Base-by-base conservation (phyloP, 2,113 vertebrate genomes). In the Clarias magur region DNA sequence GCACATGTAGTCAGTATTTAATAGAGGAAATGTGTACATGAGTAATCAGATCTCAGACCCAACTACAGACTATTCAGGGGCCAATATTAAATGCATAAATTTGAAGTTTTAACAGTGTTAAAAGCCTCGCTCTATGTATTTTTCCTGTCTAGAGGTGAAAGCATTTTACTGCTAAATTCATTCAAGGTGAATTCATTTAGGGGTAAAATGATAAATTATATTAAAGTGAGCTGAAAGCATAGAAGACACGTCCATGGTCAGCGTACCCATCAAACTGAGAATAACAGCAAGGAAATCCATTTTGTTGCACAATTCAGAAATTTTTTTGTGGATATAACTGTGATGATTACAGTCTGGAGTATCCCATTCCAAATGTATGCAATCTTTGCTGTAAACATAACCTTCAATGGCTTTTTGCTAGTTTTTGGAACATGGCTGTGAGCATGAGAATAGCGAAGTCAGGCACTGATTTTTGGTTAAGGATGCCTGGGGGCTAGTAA, bases 271-370 rank as follows among this genome's bases (percentile, higher is more conserved):
- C 25, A 78, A 78, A 80, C 27, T 80, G 56, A 34, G 7, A 38
- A 34, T 80, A 23, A 80, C 23, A 21, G 42, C 19, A 80, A 10
- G 6, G 11, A 23, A 30, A 81, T 19, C 30, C 19, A 62, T 23
- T 23, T 62, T 81, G 11, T 54, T 54, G 25, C 3, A 10, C 6
- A 53, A 15, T 53, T 15, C 3, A 4, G 78, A 59, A 34, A 80
- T 0, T 1, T 0, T 1, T 59, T 23, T 80, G 19, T 34, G 16
- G 56, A 21, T 56, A 30, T 9, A 48, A 5, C 7, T 48, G 0
- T 34, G 27, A 56, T 9, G 27, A 21, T 80, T 25, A 57, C n/a
- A 27, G 6, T 53, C 15, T 1, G 6, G 17, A 80, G 60, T 56
- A 60, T 80, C 1, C 25, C 48, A 5, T 78, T 76, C 1, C 7